A percentile compares a stretch with the other conserved stretches of the same genome.
phyloP scores from a whole-genome alignment of 1,140 invertebrate genomes.

The Lepidurus arcticus region DNA sequence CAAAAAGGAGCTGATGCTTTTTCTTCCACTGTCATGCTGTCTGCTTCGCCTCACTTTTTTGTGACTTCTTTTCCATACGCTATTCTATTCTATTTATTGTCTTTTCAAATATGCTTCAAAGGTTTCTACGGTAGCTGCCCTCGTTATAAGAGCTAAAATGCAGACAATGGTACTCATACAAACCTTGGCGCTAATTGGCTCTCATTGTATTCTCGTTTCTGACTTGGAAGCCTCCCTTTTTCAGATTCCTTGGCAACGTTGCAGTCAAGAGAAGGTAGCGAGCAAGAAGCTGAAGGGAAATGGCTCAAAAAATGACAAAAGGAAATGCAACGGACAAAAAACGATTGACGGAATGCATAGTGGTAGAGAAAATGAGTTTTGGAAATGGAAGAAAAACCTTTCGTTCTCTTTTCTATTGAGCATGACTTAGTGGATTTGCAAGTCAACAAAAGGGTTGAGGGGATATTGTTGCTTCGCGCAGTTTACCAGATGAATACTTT shows the following conservation, averaged over 20 bases:
- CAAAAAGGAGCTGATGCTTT: conserved; percentile 13
- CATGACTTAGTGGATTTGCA: conserved; percentile 21
- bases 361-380: conserved; percentile 20
- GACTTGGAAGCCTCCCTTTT: conserved; percentile 21
- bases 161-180: conserved; percentile 21
- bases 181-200: conserved; percentile 21
- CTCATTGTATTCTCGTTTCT: conserved; percentile 19
- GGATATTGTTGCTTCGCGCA: conserved; percentile 18
- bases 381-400: conserved; percentile 15
- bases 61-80: conserved; percentile 10
- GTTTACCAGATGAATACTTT: conserved; percentile 14
- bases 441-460: neutral
- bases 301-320: conserved; percentile 22
- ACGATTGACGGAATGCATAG: conserved; percentile 21
- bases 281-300: conserved; percentile 9
- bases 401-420: conserved; percentile 19
- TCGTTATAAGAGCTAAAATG: conserved; percentile 22
- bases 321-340: conserved; percentile 17
- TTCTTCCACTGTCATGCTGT: conserved; percentile 17
- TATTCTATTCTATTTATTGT: conserved; percentile 22
- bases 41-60: conserved; percentile 21
- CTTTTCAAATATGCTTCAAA: conserved; percentile 20
- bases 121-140: conserved; percentile 20
- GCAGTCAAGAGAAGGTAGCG: neutral
- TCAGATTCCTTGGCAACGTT: conserved; percentile 8